phyloP scores from a whole-genome alignment of 1,140 invertebrate genomes.

The Caerostris darwini region DNA sequence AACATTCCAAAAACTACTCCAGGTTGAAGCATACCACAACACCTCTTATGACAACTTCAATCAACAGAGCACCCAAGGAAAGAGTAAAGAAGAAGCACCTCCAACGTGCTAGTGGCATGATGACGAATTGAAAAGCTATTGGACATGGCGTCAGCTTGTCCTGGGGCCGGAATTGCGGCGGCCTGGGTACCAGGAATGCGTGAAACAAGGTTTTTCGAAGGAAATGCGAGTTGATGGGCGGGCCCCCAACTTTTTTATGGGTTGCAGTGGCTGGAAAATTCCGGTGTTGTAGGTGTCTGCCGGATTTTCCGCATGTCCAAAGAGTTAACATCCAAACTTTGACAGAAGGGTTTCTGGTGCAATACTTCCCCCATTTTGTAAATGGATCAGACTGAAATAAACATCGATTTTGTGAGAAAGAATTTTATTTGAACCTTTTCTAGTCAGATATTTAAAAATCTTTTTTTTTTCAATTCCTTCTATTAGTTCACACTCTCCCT shows the following conservation, averaged over 20 bases:
- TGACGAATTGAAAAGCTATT: conserved; percentile 42
- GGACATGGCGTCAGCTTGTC: conserved; percentile 2
- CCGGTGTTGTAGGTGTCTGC: background rate
- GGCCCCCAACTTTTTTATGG: conserved; percentile 14
- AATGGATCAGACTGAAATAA: too few relatives aligned
- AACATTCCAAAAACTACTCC: background rate
- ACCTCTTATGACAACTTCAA: background rate
- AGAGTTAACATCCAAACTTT: conserved; percentile 1
- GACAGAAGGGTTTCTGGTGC: background rate
- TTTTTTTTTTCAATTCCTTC: too few relatives aligned
- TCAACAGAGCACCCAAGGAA: background rate
- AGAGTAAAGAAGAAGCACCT: background rate
- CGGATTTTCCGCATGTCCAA: background rate
- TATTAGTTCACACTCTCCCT: too few relatives aligned
- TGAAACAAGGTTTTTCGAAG: conserved; percentile 11
- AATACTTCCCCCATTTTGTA: too few relatives aligned
- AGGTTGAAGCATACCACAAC: background rate
- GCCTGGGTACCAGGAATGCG: conserved; percentile 21
- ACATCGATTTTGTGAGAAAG: too few relatives aligned
- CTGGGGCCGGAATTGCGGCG: background rate
- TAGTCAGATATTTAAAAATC: too few relatives aligned
- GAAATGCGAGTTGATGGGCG: conserved; percentile 25
- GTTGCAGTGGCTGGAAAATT: background rate
- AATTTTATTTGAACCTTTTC: too few relatives aligned
- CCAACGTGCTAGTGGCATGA: background rate